A percentile compares a stretch with the other conserved stretches of the same genome.
These are phyloP conservation scores for Sturnus vulgaris DNA, from an alignment of 2,113 vertebrate genomes.

Conservation along the genomic window DNA sequence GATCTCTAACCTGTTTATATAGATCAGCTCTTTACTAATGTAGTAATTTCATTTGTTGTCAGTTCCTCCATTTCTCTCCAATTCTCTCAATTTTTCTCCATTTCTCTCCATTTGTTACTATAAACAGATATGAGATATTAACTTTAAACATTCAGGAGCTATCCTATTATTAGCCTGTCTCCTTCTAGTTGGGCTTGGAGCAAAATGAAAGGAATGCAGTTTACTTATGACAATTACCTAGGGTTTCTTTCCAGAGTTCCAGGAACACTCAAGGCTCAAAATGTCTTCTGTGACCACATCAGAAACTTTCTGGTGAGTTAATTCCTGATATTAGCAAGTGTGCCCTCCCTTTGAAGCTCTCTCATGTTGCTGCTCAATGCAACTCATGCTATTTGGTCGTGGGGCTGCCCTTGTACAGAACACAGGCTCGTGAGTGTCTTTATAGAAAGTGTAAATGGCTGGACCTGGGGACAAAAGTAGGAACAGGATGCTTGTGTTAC, in stretches of 20 bases:
- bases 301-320: background rate
- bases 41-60: background rate
- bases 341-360: background rate
- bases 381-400: background rate
- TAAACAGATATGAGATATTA: background rate
- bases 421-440: accelerated
- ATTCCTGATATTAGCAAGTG: background rate
- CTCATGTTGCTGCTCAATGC: background rate
- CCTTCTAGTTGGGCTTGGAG: background rate
- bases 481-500: background rate
- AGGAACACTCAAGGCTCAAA: background rate
- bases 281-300: background rate
- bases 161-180: background rate
- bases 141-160: background rate
- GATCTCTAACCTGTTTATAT: background rate
- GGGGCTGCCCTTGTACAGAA: background rate
- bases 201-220: background rate
- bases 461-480: background rate
- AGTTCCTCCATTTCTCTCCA: background rate
- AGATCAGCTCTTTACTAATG: background rate
- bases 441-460: background rate
- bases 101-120: background rate
- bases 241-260: background rate
- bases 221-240: background rate
- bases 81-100: background rate